Evolutionary conservation across 1,140 invertebrate genomes (phyloP).

Genomic region (Monomorium pharaonis): DNA sequence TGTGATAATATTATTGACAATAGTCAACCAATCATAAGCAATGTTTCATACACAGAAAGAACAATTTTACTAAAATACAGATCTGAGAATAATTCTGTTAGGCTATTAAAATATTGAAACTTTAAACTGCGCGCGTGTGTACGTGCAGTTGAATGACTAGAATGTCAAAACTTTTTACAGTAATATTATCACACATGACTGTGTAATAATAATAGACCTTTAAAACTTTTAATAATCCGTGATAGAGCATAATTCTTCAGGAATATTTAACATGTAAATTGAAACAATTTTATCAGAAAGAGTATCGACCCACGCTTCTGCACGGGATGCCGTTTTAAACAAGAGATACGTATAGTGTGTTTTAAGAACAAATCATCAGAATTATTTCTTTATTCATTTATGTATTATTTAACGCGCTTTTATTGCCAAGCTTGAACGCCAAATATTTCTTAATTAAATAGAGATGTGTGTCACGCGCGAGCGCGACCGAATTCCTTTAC

Average conservation of each 20-base stretch:
- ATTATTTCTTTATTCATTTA: not conserved
- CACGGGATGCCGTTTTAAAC: not conserved
- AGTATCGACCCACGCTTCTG: not conserved
- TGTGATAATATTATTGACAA: too few species aligned
- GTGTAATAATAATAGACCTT: not conserved
- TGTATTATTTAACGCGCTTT: not conserved
- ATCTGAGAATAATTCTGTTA: too few species aligned
- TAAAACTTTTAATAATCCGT: not conserved
- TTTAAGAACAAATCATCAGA: not conserved
- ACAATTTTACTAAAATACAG: too few species aligned
- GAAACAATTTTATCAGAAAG: not conserved
- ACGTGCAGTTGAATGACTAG: too few species aligned
- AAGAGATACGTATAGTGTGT: not conserved
- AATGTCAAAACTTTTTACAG: too few species aligned
- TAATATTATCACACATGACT: too few species aligned
- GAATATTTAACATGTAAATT: too few species aligned
- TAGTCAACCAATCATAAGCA: too few species aligned
- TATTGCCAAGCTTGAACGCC: not conserved
- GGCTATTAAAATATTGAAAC: too few species aligned
- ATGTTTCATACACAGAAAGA: too few species aligned
- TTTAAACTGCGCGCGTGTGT: too few species aligned
- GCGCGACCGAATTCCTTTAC: not conserved
- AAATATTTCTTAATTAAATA: constrained; percentile 11
- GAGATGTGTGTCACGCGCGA: not conserved
- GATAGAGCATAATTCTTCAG: not conserved